phyloP scores from a whole-genome alignment of 2,888 invertebrate species.

The Cheilosia variabilis region DNA sequence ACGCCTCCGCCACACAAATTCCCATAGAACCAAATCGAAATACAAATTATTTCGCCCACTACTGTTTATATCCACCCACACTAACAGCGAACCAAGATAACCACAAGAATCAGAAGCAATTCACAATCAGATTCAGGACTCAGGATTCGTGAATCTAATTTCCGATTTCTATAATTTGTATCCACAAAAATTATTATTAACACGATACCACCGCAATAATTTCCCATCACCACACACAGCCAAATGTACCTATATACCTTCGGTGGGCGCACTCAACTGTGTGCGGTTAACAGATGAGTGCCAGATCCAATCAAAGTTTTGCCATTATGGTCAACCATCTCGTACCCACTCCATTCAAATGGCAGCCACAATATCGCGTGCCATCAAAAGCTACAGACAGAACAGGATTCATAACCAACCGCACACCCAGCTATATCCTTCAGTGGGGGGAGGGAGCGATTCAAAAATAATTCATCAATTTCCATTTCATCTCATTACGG shows the following conservation, averaged over 20 bases:
- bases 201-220: conserved; percentile 43
- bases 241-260: neutral
- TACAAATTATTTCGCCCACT: conserved; percentile 4
- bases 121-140: too few species aligned
- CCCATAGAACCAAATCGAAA: conserved; percentile 14
- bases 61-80: neutral
- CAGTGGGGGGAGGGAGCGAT: neutral
- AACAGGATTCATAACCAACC: conserved; percentile 31
- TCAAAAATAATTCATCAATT: conserved; percentile 73
- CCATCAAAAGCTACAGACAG: conserved; percentile 37
- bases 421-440: neutral
- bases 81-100: conserved; percentile 13
- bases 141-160: conserved; percentile 44
- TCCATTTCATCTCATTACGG: conserved; percentile 73
- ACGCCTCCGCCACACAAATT: conserved; percentile 7
- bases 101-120: conserved; percentile 19
- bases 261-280: conserved; percentile 21
- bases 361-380: conserved; percentile 8
- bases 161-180: conserved; percentile 50
- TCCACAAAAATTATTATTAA: conserved; percentile 54
- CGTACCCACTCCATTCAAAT: conserved; percentile 1
- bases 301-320: conserved; percentile 69
- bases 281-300: conserved; percentile 57
- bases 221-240: conserved; percentile 2
- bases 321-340: conserved; percentile 40